A percentile compares a stretch with the other conserved stretches of the same genome.
Evolutionary conservation across 2,113 vertebrate species (phyloP).

Genomic region (Acanthisitta chloris): DNA sequence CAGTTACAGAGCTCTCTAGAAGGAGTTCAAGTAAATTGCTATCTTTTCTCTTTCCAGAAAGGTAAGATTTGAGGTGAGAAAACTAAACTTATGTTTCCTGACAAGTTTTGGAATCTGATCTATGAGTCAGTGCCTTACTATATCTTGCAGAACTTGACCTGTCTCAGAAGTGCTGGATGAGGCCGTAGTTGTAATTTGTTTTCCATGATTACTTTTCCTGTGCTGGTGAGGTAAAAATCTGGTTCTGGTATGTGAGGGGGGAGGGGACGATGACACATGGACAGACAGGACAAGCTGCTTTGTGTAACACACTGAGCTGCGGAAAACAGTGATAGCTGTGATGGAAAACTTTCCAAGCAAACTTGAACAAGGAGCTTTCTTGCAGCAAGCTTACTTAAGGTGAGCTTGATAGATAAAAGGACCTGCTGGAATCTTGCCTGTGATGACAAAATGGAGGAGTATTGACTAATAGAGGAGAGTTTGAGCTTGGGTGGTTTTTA

Average conservation of each 20-base stretch:
- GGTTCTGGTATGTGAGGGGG: not conserved
- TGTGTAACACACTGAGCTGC: not conserved
- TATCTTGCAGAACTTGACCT: not conserved
- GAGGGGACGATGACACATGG: not conserved
- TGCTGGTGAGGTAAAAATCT: not conserved
- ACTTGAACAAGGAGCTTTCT: not conserved
- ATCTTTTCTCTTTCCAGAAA: fast-evolving
- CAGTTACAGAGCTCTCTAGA: not conserved
- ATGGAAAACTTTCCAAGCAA: not conserved
- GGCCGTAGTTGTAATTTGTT: not conserved
- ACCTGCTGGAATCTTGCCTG: not conserved
- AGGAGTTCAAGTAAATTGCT: not conserved
- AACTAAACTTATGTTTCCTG: not conserved
- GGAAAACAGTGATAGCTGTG: not conserved
- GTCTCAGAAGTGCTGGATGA: not conserved
- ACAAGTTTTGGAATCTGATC: not conserved
- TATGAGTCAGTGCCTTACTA: not conserved
- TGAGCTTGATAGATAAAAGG: constrained; percentile 35
- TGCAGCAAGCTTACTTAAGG: not conserved
- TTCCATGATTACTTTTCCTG: not conserved
- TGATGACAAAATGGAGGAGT: not conserved
- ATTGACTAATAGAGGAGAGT: not conserved
- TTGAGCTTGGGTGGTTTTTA: not conserved
- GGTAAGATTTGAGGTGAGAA: not conserved
- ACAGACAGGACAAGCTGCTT: not conserved